Conservation (phyloP, 2,888 invertebrate species). For the Xestoiulus laeticollis region DNA sequence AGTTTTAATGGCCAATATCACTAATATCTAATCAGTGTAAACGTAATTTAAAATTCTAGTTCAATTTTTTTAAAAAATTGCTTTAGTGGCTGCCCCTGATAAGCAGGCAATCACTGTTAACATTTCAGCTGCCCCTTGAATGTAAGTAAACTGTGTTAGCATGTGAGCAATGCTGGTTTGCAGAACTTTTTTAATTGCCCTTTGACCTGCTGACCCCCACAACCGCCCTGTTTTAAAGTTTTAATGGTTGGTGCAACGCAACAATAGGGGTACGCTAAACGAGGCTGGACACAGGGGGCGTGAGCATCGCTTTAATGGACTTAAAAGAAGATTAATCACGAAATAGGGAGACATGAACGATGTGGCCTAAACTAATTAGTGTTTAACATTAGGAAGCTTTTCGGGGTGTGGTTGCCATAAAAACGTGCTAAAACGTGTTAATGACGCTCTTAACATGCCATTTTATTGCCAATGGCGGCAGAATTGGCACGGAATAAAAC, state of each 20-base stretch:
- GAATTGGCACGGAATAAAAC: constrained; percentile 18
- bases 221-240: too few species aligned
- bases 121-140: neutral
- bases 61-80: neutral
- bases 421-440: constrained; percentile 20
- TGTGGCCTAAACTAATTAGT: constrained; percentile 18
- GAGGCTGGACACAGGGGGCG: neutral
- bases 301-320: neutral
- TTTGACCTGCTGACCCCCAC: neutral
- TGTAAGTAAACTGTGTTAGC: neutral
- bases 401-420: constrained; percentile 11
- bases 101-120: too few species aligned
- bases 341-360: neutral
- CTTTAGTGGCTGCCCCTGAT: too few species aligned
- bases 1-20: neutral
- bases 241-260: neutral
- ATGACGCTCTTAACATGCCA: neutral
- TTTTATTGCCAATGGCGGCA: neutral
- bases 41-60: neutral
- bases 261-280: neutral
- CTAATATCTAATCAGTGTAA: neutral
- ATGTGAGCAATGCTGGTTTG: neutral
- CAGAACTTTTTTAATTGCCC: neutral
- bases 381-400: neutral
- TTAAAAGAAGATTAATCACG: neutral